These are phyloP conservation scores for Nylanderia fulva DNA, from an alignment of 1,140 invertebrate species.

Conservation along the genomic window DNA sequence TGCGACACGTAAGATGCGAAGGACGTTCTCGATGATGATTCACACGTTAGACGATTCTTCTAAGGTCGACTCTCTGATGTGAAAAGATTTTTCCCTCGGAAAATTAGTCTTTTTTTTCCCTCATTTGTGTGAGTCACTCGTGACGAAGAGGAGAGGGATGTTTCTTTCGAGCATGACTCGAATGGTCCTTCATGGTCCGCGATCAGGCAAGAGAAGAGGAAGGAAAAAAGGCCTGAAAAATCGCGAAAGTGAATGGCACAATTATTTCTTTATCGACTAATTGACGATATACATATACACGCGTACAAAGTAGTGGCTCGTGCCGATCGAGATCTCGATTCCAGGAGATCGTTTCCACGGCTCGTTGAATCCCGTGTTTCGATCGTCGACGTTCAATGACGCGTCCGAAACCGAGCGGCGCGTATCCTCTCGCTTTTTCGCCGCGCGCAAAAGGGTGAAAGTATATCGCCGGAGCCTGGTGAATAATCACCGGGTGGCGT, in stretches of 20 bases:
- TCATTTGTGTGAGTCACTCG: slow-evolving; percentile 24
- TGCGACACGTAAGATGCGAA: slow-evolving; percentile 21
- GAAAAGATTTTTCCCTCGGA: background rate
- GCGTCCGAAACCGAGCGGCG: background rate
- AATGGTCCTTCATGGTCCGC: background rate
- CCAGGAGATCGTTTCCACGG: background rate
- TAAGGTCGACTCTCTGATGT: background rate
- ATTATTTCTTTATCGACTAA: slow-evolving; percentile 30
- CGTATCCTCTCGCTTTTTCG: slow-evolving; percentile 44
- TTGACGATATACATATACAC: background rate
- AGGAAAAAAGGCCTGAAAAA: slow-evolving; percentile 16
- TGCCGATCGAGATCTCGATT: background rate
- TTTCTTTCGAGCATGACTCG: background rate
- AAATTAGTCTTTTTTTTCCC: background rate
- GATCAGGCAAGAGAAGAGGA: background rate
- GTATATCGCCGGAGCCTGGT: background rate
- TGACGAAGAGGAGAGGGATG: background rate
- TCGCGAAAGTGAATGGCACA: background rate
- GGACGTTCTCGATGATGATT: slow-evolving; percentile 51
- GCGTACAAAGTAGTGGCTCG: background rate
- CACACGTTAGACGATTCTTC: slow-evolving; percentile 18
- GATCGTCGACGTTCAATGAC: background rate
- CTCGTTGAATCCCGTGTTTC: background rate
- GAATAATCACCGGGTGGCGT: slow-evolving; percentile 33
- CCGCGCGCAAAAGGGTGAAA: slow-evolving; percentile 47